Base-by-base conservation (phyloP, 2,113 vertebrate species). In the Monarcha castaneiventris region DNA sequence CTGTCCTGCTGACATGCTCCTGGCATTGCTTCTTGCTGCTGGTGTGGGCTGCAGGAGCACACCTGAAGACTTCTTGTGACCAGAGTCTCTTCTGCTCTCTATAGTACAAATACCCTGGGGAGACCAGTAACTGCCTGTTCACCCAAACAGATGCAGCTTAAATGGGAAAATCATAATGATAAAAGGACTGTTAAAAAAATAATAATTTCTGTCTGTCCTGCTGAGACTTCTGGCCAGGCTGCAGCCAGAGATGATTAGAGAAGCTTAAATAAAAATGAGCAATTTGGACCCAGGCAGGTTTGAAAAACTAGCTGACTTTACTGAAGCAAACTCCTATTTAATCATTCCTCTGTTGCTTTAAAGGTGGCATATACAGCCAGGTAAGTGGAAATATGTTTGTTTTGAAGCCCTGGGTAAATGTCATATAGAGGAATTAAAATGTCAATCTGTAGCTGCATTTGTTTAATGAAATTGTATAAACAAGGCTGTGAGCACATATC, bases 391-490 rank as follows among this genome's bases (percentile, higher is more conserved):
- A 61, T 91, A 76, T 41, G 33, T 75, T 92, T 96, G 62, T 66
- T 91, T 87, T 82, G 66, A 84, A 91, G 66, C 41, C n/a, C 35
- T 87, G 61, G 29, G 69, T 91, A 94, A 95, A 90, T 55, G 74
- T 87, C 84, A 71, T 79, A 62, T 56, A 78, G 49, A 79, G 49
- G 66, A 95, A 96, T 85, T 89, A 84, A 84, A 90, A 85, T 87
- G 84, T 87, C 87, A 87, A 26, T 91, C 78, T 91, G 71, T 79
- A 78, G 66, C 76, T 93, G 74, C 84, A 82, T 95, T 89, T 94
- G 62, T 84, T 93, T 85, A 91, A 89, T 72, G 56, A 73, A 80
- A 89, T 58, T 90, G 39, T 78, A 67, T 89, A 91, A 93, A 74
- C 41, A 84, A 59, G 62, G 41, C 66, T 93, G 56, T 72, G 35